A percentile compares a stretch with the other conserved stretches of the same genome.
Conservation (phyloP, 2,113 vertebrate genomes). For the Anas platyrhynchos region DNA sequence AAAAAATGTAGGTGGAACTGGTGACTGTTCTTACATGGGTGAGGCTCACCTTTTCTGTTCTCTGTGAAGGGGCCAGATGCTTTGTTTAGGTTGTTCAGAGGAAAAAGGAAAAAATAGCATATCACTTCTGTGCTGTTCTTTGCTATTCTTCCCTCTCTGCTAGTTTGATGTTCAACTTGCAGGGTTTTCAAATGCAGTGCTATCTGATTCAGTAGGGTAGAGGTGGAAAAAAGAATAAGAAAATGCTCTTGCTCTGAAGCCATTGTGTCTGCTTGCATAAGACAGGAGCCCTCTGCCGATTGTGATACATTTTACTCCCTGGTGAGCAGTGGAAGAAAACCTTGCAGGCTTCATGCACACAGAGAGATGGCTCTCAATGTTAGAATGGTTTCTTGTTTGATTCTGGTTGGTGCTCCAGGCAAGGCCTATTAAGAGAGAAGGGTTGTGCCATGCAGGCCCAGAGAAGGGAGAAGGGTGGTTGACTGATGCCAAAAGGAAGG, state of each 20-base stretch:
- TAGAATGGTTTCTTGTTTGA: background rate
- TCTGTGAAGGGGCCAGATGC: background rate
- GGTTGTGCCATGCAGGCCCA: background rate
- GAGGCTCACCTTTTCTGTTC: background rate
- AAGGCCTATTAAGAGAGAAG: background rate
- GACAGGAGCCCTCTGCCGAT: background rate
- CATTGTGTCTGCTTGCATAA: background rate
- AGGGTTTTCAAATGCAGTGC: background rate
- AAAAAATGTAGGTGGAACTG: background rate
- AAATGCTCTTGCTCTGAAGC: background rate
- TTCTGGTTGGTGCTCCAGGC: background rate
- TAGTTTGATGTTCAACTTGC: background rate
- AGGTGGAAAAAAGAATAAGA: background rate
- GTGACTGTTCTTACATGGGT: background rate
- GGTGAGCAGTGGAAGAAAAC: background rate
- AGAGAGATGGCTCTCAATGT: background rate
- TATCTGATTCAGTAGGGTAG: background rate
- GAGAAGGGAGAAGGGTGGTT: background rate
- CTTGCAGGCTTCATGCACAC: background rate
- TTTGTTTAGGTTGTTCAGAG: background rate
- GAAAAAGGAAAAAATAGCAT: background rate
- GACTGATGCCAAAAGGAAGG: background rate
- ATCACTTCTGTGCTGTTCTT: background rate
- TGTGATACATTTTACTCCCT: background rate
- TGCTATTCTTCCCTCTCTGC: background rate